Evolutionary conservation across 2,888 invertebrate genomes (phyloP).

Genomic region (Ptychoptera contaminata): DNA sequence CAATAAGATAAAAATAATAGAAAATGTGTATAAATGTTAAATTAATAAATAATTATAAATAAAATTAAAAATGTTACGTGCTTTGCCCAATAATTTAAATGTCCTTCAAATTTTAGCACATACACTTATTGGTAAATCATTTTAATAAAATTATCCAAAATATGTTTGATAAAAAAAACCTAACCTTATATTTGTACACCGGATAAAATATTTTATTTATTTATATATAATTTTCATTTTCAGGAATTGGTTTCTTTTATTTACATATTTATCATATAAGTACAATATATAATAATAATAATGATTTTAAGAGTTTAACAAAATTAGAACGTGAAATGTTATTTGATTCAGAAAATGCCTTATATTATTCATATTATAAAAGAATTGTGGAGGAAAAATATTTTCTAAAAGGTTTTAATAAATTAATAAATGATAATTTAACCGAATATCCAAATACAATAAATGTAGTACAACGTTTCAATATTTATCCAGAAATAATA

Average conservation of each 20-base stretch:
- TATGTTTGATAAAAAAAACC: neutral
- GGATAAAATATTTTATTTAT: neutral
- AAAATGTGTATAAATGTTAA: too few species aligned
- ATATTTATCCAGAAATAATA: conserved; percentile 67
- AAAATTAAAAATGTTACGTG: too few species aligned
- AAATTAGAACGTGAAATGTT: conserved; percentile 74
- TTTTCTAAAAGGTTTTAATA: conserved; percentile 43
- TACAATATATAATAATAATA: conserved; percentile 62
- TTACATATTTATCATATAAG: conserved; percentile 49
- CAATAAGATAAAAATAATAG: too few species aligned
- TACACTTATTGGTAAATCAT: conserved; percentile 1
- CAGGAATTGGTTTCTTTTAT: conserved; percentile 42
- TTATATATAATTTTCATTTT: conserved; percentile 16
- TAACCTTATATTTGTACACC: neutral
- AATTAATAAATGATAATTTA: conserved; percentile 50
- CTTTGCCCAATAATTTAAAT: too few species aligned
- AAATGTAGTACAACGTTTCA: conserved; percentile 68
- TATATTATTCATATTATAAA: conserved; percentile 82
- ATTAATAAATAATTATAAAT: too few species aligned
- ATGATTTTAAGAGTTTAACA: conserved; percentile 70
- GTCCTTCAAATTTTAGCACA: neutral
- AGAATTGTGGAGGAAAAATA: conserved; percentile 52
- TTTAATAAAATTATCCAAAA: neutral
- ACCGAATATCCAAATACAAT: conserved; percentile 71
- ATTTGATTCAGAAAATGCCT: conserved; percentile 74